These are phyloP conservation scores for Channallabes apus DNA, from an alignment of 2,797 vertebrate genomes.

Conservation along the genomic window DNA sequence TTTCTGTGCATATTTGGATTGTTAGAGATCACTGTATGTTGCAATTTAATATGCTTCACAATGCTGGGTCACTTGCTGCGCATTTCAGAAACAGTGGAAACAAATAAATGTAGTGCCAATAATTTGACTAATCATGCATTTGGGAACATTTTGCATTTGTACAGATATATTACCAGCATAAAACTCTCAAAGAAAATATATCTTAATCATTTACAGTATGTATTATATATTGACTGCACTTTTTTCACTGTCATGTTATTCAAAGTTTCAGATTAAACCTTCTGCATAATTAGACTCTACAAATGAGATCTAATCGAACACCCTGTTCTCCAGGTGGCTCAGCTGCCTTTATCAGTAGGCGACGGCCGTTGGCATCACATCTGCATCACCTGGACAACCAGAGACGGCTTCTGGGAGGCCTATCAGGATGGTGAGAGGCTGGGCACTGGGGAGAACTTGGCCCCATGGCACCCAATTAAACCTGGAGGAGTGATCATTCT, in stretches of 20 bases:
- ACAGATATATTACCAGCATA: not conserved
- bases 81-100: not conserved
- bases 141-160: not conserved
- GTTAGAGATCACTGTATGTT: not conserved
- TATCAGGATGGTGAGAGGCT: constrained; percentile 96
- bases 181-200: not conserved
- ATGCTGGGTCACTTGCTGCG: not conserved
- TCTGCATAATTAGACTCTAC: not conserved
- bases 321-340: constrained; percentile 79
- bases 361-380: constrained; percentile 98
- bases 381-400: constrained; percentile 96
- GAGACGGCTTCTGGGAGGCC: constrained; percentile 97
- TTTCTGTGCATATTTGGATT: not conserved
- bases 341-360: constrained; percentile 91
- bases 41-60: not conserved
- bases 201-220: not conserved
- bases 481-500: constrained; percentile 94
- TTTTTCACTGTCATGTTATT: not conserved
- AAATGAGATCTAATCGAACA: not conserved
- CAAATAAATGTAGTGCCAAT: not conserved
- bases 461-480: constrained; percentile 99
- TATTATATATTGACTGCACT: not conserved
- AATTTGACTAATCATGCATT: not conserved
- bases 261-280: not conserved
- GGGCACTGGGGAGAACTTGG: constrained; percentile 94